phyloP scores from a whole-genome alignment of 2,888 invertebrate species.

The Amphipyra tragopoginis region DNA sequence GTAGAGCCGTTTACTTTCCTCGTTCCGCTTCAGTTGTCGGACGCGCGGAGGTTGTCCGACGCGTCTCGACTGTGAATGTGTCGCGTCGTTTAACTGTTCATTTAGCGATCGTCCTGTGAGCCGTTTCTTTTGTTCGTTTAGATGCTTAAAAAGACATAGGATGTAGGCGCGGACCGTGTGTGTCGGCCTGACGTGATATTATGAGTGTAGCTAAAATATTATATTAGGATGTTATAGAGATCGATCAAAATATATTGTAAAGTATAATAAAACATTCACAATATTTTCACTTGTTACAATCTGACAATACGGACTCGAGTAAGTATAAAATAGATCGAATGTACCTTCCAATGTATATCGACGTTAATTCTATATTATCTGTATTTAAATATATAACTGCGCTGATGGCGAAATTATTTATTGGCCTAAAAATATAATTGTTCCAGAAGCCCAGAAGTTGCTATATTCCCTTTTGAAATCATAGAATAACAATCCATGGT shows the following conservation, averaged over 20 bases:
- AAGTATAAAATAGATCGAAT: conserved; percentile 50
- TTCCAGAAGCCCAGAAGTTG: conserved; percentile 31
- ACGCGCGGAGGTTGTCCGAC: conserved; percentile 14
- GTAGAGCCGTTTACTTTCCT: conserved; percentile 21
- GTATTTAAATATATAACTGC: conserved; percentile 53
- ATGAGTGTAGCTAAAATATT: conserved; percentile 76
- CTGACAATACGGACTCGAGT: conserved; percentile 79
- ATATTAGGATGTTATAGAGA: conserved; percentile 62
- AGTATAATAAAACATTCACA: conserved; percentile 59
- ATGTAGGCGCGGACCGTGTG: conserved; percentile 67
- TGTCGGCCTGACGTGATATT: conserved; percentile 82
- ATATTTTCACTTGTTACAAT: conserved; percentile 77
- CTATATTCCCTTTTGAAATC: conserved; percentile 44
- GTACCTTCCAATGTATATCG: conserved; percentile 61
- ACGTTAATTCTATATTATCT: conserved; percentile 59
- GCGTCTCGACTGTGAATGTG: conserved; percentile 24
- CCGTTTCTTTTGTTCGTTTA: conserved; percentile 58
- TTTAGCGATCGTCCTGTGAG: conserved; percentile 45
- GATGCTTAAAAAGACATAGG: conserved; percentile 79
- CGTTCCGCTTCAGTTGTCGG: conserved; percentile 35
- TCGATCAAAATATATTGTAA: conserved; percentile 63
- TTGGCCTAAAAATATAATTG: conserved; percentile 64
- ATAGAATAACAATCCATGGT: conserved; percentile 63
- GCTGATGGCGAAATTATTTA: conserved; percentile 57
- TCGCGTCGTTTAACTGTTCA: conserved; percentile 25